Evolutionary conservation across 2,888 invertebrate genomes (phyloP).

Genomic region (Ommatoiulus sabulosus): DNA sequence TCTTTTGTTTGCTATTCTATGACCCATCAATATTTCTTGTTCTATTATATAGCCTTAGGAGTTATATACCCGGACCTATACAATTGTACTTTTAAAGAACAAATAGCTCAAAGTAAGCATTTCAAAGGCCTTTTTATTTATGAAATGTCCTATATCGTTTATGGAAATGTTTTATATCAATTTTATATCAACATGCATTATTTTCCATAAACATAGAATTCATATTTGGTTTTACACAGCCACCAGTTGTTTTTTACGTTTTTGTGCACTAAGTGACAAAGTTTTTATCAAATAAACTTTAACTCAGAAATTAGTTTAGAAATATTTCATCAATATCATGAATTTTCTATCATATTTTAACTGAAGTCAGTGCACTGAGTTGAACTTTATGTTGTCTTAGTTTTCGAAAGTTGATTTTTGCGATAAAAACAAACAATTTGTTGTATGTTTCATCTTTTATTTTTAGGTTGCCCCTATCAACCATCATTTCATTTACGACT

Average conservation of each 20-base stretch:
- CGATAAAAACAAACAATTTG: constrained; percentile 39
- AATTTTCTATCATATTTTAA: too few relatives aligned
- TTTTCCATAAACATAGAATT: background rate
- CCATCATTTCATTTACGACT: background rate
- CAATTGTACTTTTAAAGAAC: background rate
- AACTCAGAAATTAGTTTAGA: too few relatives aligned
- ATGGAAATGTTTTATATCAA: background rate
- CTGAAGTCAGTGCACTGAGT: too few relatives aligned
- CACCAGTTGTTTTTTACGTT: too few relatives aligned
- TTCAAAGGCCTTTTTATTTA: background rate
- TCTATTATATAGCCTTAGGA: background rate
- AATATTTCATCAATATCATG: too few relatives aligned
- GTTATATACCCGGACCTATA: background rate
- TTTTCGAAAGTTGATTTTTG: constrained; percentile 1
- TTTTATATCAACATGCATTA: background rate
- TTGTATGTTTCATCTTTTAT: background rate
- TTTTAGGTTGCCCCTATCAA: background rate
- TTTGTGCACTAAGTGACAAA: too few relatives aligned
- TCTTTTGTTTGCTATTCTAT: background rate
- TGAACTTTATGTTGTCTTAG: background rate
- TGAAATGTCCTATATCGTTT: background rate
- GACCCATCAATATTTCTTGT: constrained; percentile 5
- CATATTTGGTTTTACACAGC: background rate
- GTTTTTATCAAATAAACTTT: too few relatives aligned
- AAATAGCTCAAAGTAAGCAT: background rate